Base-by-base conservation (phyloP, 2,888 invertebrate genomes). In the Podotricha telesiphe region DNA sequence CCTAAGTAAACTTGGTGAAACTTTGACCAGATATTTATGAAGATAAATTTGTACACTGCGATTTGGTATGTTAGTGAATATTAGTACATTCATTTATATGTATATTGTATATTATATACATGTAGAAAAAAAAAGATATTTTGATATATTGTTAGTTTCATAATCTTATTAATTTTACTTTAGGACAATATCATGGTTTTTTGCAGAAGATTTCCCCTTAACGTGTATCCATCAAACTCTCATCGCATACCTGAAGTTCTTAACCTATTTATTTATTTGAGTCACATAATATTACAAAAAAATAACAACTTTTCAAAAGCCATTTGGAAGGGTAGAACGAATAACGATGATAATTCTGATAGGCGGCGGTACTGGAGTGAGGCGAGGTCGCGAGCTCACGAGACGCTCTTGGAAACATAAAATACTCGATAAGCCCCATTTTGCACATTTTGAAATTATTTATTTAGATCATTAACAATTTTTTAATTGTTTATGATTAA, bases 1-100 rank as follows among this genome's bases (percentile, higher is more conserved):
- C 28, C 45, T 45, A 22, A n/a, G 59, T 11, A 45, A 59, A 45
- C 59, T 59, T 59, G 59, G 45, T 59, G n/a, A 17, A 59, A 45
- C 45, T 59, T 59, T 28, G n/a, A 45, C 22, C 59, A 59, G 45
- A 59, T 59, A 45, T 28, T 59, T 59, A 59, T 59, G 42, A 59
- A 34, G 28, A 45, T 28, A 45, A 28, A 59, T 45, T 59, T 59
- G 15, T 45, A n/a, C 45, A 4, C 17, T 45, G 2, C 15, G 22
- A 45, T 28, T 59, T 45, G 11, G 20, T 22, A n/a, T n/a, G n/a
- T n/a, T n/a, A n/a, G n/a, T n/a, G n/a, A n/a, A n/a, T n/a, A n/a
- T n/a, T n/a, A n/a, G n/a, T n/a, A n/a, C n/a, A n/a, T n/a, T n/a
- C n/a, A n/a, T n/a, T n/a, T n/a, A n/a, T n/a, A n/a, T n/a, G n/a